Percentiles rank a stretch among this genome's conserved stretches.
These are phyloP conservation scores for Creontiades dilutus DNA, from an alignment of 2,888 invertebrate species.

Conservation along the genomic window DNA sequence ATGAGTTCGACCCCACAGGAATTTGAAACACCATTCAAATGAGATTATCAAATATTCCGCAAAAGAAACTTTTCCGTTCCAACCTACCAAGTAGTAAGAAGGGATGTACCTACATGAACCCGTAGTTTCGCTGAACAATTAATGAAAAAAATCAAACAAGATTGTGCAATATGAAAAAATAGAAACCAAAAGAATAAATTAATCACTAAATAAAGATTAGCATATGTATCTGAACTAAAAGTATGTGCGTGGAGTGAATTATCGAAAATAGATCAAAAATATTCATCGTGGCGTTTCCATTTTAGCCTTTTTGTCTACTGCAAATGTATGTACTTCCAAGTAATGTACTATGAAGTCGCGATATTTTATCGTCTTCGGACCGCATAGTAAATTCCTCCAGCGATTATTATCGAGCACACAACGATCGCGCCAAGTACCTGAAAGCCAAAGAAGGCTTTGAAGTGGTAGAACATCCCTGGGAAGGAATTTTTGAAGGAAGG, in stretches of 20 bases:
- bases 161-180: no score
- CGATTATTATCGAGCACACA: slow-evolving; percentile 50
- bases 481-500: slow-evolving; percentile 60
- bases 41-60: no score
- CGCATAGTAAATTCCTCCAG: slow-evolving; percentile 55
- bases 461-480: slow-evolving; percentile 63
- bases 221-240: not conserved
- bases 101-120: no score
- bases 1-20: no score
- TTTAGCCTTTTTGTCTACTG: not conserved
- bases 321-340: not conserved
- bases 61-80: no score
- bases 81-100: no score
- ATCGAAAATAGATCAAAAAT: not conserved
- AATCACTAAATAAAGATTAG: slow-evolving; percentile 10
- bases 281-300: not conserved
- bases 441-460: slow-evolving; percentile 68
- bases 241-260: not conserved
- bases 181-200: not conserved
- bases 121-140: no score
- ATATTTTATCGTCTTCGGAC: slow-evolving; percentile 17
- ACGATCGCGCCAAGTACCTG: slow-evolving; percentile 68
- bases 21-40: no score
- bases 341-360: not conserved
- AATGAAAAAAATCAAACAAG: no score